Evolutionary conservation across 2,113 vertebrate genomes (phyloP).

Genomic region (Gobiocypris rarus): DNA sequence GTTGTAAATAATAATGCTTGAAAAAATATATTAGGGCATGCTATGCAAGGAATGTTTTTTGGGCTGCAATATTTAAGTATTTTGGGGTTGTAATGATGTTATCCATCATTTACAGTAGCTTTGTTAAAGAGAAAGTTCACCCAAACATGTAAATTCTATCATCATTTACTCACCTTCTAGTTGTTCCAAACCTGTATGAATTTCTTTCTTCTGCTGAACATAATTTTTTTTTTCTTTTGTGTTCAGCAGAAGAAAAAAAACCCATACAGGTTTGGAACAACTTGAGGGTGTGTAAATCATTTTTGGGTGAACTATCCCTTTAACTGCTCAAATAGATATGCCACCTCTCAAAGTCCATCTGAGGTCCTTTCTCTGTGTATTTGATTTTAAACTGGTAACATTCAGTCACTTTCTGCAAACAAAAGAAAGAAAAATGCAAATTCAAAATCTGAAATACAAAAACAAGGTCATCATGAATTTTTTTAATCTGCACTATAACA

Average conservation of each 20-base stretch:
- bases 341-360: slow-evolving; percentile 89
- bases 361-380: slow-evolving; percentile 81
- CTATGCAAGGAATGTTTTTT: neutral
- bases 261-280: no score
- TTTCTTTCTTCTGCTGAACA: no score
- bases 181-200: no score
- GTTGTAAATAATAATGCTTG: neutral
- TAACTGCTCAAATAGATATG: neutral
- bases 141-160: no score
- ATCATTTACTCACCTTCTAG: no score
- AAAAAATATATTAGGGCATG: neutral
- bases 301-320: no score
- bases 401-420: slow-evolving; percentile 89
- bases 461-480: neutral
- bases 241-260: no score
- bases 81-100: neutral
- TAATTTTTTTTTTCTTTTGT: no score
- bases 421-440: slow-evolving; percentile 3
- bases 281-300: no score
- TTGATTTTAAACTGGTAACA: slow-evolving; percentile 95
- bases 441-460: neutral
- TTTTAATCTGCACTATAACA: neutral
- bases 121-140: neutral
- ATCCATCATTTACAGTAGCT: no score
- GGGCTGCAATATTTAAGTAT: neutral